Conservation (phyloP, 2,888 invertebrate genomes). For the Cheilosia impressa region DNA sequence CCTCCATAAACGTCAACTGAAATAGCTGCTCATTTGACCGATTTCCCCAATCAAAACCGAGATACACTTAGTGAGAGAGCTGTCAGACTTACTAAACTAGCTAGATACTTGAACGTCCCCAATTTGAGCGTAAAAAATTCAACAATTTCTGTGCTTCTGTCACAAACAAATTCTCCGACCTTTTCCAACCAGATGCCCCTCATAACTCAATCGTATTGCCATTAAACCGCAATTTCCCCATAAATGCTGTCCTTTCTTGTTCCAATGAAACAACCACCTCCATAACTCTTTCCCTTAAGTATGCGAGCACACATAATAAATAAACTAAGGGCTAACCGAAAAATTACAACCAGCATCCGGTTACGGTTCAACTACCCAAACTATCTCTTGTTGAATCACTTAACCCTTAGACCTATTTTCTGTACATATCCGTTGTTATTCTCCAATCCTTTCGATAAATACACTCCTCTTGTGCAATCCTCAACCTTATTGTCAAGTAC, state of each 20-base stretch:
- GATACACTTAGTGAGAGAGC: too few relatives aligned
- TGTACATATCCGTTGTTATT: not conserved
- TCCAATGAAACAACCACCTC: constrained; percentile 17
- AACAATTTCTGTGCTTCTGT: too few relatives aligned
- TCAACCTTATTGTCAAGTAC: constrained; percentile 66
- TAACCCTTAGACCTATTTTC: constrained; percentile 66
- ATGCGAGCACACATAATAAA: not conserved
- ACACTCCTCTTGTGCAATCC: constrained; percentile 10
- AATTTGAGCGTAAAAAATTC: too few relatives aligned
- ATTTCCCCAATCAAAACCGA: too few relatives aligned
- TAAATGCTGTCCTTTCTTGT: constrained; percentile 22
- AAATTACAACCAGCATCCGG: constrained; percentile 54
- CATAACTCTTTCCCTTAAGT: constrained; percentile 39
- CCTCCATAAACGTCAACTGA: too few relatives aligned
- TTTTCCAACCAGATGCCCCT: too few relatives aligned
- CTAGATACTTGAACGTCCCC: too few relatives aligned
- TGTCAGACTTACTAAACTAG: too few relatives aligned
- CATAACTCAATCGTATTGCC: not conserved
- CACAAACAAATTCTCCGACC: too few relatives aligned
- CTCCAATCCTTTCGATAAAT: constrained; percentile 58
- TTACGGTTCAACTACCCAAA: constrained; percentile 44
- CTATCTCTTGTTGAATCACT: constrained; percentile 41
- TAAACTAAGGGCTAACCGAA: constrained; percentile 10
- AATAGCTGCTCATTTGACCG: too few relatives aligned
- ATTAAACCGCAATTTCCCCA: constrained; percentile 35